phyloP scores from a whole-genome alignment of 2,113 vertebrate species.

The Silurus asotus region DNA sequence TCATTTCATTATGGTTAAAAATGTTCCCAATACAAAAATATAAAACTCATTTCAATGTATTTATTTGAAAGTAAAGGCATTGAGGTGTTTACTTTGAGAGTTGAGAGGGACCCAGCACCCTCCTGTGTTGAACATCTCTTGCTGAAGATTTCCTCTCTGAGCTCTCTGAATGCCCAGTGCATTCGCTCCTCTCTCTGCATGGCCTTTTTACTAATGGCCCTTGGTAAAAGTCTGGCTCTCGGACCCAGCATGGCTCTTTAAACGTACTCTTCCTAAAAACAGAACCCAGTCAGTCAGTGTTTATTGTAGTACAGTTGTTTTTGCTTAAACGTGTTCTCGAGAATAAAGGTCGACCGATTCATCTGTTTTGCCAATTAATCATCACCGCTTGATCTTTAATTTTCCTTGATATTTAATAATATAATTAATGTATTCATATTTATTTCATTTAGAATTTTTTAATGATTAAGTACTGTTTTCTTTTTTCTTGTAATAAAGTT shows the following conservation, averaged over 20 bases:
- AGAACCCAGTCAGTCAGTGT: background rate
- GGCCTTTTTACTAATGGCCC: slow-evolving; percentile 35
- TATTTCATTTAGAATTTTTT: no score
- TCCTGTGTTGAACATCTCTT: slow-evolving; percentile 19
- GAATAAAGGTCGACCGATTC: no score
- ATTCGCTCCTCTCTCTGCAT: slow-evolving; percentile 28
- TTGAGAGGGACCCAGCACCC: background rate
- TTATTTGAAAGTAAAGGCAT: background rate
- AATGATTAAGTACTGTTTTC: no score
- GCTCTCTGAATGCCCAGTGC: background rate
- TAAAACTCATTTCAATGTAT: background rate
- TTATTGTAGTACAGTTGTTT: background rate
- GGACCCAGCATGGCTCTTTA: slow-evolving; percentile 24
- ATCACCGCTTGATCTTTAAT: no score
- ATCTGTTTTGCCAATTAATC: no score
- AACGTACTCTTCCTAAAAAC: slow-evolving; percentile 22
- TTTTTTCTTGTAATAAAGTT: no score
- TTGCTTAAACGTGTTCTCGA: background rate
- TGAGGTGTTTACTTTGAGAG: slow-evolving; percentile 33
- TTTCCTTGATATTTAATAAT: no score
- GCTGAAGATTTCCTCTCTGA: slow-evolving; percentile 27
- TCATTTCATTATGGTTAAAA: no score
- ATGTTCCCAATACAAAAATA: background rate
- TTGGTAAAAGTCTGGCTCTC: slow-evolving; percentile 2
- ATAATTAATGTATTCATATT: no score